phyloP scores from a whole-genome alignment of 1,140 invertebrate genomes.

The Vanessa tameamea region DNA sequence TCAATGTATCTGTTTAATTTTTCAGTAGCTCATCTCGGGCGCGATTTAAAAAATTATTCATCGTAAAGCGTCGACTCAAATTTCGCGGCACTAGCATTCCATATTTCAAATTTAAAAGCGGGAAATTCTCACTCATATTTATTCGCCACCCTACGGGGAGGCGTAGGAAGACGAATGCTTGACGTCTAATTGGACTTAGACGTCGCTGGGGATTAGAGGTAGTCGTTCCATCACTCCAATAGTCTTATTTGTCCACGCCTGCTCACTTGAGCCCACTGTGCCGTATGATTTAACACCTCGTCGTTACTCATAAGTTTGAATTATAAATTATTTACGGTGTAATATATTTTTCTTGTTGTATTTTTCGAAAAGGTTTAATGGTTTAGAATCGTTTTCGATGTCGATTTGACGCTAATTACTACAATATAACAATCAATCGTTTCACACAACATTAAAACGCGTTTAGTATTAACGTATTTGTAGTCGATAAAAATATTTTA shows the following conservation, averaged over 20 bases:
- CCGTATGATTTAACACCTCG: conserved; percentile 46
- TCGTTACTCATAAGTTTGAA: conserved; percentile 28
- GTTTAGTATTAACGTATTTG: conserved; percentile 28
- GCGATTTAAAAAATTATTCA: conserved; percentile 23
- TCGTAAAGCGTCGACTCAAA: conserved; percentile 22
- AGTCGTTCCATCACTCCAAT: conserved; percentile 61
- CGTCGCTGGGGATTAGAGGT: conserved; percentile 67
- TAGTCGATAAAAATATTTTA: conserved; percentile 23
- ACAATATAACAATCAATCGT: conserved; percentile 16
- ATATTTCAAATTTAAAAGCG: conserved; percentile 46
- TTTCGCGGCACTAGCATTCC: conserved; percentile 18
- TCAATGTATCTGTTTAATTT: conserved; percentile 23
- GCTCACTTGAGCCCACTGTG: conserved; percentile 28
- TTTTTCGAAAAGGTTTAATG: background rate
- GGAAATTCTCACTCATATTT: conserved; percentile 54
- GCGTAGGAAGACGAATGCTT: conserved; percentile 67
- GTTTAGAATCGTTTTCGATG: background rate
- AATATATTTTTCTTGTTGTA: background rate
- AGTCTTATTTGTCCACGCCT: conserved; percentile 65
- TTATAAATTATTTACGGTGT: conserved; percentile 22
- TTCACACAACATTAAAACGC: conserved; percentile 20
- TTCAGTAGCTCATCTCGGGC: conserved; percentile 12
- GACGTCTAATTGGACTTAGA: conserved; percentile 71
- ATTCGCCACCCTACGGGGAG: conserved; percentile 37
- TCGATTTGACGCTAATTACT: conserved; percentile 11